A percentile compares a stretch with the other conserved stretches of the same genome.
phyloP scores from a whole-genome alignment of 2,888 invertebrate species.

The Pherbina coryleti region DNA sequence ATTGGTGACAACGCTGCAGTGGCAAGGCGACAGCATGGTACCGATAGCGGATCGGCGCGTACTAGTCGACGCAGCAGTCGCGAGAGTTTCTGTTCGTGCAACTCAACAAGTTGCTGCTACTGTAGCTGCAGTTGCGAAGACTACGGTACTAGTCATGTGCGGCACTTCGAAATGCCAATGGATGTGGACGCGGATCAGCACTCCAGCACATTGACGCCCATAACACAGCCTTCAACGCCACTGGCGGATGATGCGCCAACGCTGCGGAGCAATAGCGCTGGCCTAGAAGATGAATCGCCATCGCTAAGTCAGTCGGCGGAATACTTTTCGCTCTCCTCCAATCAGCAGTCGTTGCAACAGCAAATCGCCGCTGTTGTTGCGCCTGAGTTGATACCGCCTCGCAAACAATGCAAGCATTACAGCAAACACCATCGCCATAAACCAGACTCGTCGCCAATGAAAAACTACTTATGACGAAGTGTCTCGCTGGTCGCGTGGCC shows the following conservation, averaged over 20 bases:
- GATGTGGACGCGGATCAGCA: conserved; percentile 47
- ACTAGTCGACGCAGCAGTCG: conserved; percentile 59
- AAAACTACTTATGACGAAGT: conserved; percentile 70
- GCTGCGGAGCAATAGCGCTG: conserved; percentile 56
- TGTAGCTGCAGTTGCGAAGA: conserved; percentile 59
- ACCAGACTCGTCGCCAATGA: conserved; percentile 57
- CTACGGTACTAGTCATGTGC: conserved; percentile 56
- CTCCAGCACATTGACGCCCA: conserved; percentile 60
- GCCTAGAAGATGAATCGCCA: conserved; percentile 58
- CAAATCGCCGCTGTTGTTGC: conserved; percentile 28
- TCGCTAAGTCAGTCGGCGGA: conserved; percentile 66
- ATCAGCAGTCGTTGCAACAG: conserved; percentile 45
- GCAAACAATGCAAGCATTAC: conserved; percentile 57
- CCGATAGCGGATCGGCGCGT: conserved; percentile 45
- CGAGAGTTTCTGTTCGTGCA: conserved; percentile 65
- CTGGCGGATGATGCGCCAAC: conserved; percentile 54
- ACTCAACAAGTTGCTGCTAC: conserved; percentile 61
- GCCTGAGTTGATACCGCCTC: conserved; percentile 27
- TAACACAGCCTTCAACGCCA: conserved; percentile 56
- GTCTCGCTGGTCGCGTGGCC: conserved; percentile 71
- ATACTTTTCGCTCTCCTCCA: conserved; percentile 65
- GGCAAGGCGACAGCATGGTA: conserved; percentile 31
- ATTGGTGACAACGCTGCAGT: neutral
- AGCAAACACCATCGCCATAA: conserved; percentile 65
- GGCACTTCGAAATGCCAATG: conserved; percentile 49